These are phyloP conservation scores for Gryon sp. DNA, from an alignment of 1,140 invertebrate species.

Conservation along the genomic window DNA sequence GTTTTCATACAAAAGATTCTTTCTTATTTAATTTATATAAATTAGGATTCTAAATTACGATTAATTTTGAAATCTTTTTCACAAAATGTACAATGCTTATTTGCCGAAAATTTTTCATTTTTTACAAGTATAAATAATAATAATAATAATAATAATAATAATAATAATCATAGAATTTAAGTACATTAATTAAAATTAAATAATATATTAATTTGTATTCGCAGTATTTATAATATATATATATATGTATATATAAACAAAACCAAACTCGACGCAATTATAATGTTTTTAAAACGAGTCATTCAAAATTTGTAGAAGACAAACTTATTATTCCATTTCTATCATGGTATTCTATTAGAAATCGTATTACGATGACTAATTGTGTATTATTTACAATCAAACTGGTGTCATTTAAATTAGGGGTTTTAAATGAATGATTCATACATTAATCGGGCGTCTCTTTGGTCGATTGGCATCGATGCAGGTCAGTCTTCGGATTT, in stretches of 20 bases:
- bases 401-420: constrained; percentile 28
- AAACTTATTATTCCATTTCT: no score
- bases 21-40: constrained; percentile 43
- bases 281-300: no score
- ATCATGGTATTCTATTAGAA: no score
- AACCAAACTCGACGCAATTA: constrained; percentile 47
- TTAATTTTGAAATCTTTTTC: constrained; percentile 31
- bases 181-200: constrained; percentile 52
- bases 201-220: constrained; percentile 53
- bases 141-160: no score
- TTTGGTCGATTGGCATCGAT: constrained; percentile 78
- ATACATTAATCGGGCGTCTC: no score
- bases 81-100: constrained; percentile 48
- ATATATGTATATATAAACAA: constrained; percentile 23
- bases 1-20: constrained; percentile 39
- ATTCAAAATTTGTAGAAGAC: no score
- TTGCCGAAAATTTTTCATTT: constrained; percentile 20
- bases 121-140: constrained; percentile 43
- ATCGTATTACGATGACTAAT: background rate
- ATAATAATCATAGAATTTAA: no score
- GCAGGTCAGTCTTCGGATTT: constrained; percentile 77
- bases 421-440: constrained; percentile 59
- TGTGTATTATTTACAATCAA: constrained; percentile 34
- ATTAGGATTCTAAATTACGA: constrained; percentile 31
- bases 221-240: constrained; percentile 51